Evolutionary conservation across 2,113 vertebrate genomes (phyloP).

Genomic region (Passer montanus): DNA sequence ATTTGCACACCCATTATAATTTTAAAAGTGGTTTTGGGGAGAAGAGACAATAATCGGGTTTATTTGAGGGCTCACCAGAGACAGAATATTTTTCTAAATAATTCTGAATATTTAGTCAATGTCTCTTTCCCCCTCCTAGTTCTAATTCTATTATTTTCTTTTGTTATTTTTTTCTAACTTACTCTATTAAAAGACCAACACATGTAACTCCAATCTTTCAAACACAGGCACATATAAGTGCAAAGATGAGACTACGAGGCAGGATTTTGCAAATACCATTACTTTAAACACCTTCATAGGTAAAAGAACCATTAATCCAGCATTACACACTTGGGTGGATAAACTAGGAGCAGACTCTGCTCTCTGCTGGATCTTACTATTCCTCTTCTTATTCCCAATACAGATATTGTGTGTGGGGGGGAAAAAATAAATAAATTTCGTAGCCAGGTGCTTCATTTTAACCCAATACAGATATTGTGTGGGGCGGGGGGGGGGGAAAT

Average conservation of each 20-base stretch:
- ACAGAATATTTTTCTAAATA: background rate
- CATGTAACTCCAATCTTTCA: background rate
- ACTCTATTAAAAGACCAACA: background rate
- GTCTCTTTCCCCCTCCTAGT: background rate
- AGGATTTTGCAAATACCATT: background rate
- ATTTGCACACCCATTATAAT: background rate
- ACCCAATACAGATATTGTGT: too few species aligned
- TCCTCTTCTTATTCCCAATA: background rate
- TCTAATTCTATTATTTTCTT: background rate
- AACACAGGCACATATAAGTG: background rate
- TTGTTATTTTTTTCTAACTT: background rate
- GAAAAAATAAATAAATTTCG: background rate
- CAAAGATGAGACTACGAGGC: background rate
- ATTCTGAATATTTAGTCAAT: background rate
- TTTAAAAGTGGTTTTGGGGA: background rate
- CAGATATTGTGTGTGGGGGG: too few species aligned
- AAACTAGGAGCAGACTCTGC: background rate
- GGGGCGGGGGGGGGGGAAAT: background rate
- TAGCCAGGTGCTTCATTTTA: too few species aligned
- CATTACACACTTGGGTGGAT: rapidly evolving
- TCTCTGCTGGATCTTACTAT: background rate
- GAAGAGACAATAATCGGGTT: background rate
- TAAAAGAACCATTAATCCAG: background rate
- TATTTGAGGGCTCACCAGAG: background rate
- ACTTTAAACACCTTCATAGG: background rate